These are phyloP conservation scores for Dendroctonus valens DNA, from an alignment of 1,140 invertebrate species.

Conservation along the genomic window DNA sequence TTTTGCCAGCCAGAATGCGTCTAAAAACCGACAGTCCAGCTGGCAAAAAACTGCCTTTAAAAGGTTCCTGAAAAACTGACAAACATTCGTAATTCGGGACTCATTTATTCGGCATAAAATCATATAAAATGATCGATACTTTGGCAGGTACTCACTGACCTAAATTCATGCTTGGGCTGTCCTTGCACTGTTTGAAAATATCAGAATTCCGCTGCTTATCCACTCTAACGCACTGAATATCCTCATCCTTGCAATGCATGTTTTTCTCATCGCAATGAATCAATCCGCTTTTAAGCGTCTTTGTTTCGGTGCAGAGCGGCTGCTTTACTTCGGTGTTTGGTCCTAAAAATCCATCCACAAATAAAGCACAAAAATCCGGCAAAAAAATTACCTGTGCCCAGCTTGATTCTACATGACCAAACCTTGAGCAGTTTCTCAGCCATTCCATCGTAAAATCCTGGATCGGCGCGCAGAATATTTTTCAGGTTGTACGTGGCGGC, in stretches of 20 bases:
- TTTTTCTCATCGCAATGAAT: constrained; percentile 8
- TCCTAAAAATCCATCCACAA: too few relatives aligned
- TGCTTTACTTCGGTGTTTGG: not conserved
- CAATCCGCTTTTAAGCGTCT: not conserved
- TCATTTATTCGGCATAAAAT: not conserved
- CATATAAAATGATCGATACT: not conserved
- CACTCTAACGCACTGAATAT: constrained; percentile 7
- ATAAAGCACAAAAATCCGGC: too few relatives aligned
- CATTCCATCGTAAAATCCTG: constrained; percentile 56
- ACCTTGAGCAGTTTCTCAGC: constrained; percentile 57
- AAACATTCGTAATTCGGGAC: too few relatives aligned
- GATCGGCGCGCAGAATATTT: constrained; percentile 61
- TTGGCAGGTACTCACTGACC: not conserved
- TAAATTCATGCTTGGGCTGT: constrained; percentile 11
- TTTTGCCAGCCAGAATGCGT: too few relatives aligned
- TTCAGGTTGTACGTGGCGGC: constrained; percentile 69
- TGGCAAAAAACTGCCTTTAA: too few relatives aligned
- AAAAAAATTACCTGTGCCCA: constrained; percentile 34
- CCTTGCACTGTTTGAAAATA: constrained; percentile 11
- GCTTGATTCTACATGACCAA: constrained; percentile 59
- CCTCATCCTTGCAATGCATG: constrained; percentile 1
- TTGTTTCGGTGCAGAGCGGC: constrained; percentile 5
- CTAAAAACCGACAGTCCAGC: too few relatives aligned
- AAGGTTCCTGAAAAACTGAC: too few relatives aligned
- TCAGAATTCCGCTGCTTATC: constrained; percentile 16